These are phyloP conservation scores for Neria commutata DNA, from an alignment of 2,888 invertebrate genomes.

Conservation along the genomic window DNA sequence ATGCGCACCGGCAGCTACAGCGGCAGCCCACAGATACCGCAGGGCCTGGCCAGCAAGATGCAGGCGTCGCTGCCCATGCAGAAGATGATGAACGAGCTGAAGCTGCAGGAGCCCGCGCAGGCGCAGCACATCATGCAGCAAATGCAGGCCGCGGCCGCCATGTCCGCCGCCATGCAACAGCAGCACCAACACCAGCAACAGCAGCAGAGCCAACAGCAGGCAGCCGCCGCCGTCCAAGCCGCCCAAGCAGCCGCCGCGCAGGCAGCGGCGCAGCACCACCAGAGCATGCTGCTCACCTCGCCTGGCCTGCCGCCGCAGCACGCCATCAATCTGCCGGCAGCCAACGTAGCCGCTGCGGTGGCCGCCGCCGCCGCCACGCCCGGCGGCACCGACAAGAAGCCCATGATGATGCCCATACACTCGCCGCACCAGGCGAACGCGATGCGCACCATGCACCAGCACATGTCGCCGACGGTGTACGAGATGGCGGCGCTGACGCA, in stretches of 20 bases:
- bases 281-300: conserved; percentile 73
- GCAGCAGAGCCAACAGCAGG: conserved; percentile 6
- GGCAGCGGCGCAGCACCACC: conserved; percentile 57
- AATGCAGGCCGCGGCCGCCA: conserved; percentile 63
- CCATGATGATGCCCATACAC: conserved; percentile 67
- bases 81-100: conserved; percentile 78
- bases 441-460: conserved; percentile 78
- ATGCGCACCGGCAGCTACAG: conserved; percentile 96
- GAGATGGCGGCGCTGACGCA: conserved; percentile 97
- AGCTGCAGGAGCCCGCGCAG: conserved; percentile 72
- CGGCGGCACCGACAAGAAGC: conserved; percentile 63
- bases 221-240: conserved; percentile 63
- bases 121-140: conserved; percentile 68
- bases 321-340: conserved; percentile 71
- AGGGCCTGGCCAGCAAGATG: conserved; percentile 75
- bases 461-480: conserved; percentile 93
- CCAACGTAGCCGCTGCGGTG: conserved; percentile 43
- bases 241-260: conserved; percentile 60
- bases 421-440: conserved; percentile 72
- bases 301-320: conserved; percentile 80
- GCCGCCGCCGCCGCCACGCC: conserved; percentile 17
- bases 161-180: conserved; percentile 61
- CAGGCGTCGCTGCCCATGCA: conserved; percentile 66
- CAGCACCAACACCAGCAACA: conserved; percentile 40
- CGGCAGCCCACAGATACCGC: conserved; percentile 76